Percentiles rank a stretch among this genome's conserved stretches.
Conservation (phyloP, 1,140 invertebrate genomes). For the Phymorhynchus buccinoides region DNA sequence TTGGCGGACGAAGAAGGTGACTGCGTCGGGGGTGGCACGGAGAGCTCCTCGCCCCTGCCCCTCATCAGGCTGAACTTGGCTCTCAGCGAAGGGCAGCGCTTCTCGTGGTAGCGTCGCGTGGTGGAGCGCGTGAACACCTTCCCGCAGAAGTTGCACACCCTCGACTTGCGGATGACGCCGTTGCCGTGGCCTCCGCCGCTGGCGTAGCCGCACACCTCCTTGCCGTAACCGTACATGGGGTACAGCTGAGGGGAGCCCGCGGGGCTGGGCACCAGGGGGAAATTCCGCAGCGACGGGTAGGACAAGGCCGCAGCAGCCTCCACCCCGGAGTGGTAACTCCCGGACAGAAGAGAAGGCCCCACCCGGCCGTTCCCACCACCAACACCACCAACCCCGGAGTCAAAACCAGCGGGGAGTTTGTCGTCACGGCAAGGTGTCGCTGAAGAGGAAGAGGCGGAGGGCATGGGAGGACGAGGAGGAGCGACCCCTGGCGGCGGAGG, state of each 20-base stretch:
- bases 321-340: not conserved
- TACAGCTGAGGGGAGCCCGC: no score
- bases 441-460: not conserved
- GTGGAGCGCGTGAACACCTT: conserved; percentile 70
- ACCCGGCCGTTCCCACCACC: not conserved
- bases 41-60: not conserved
- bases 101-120: conserved; percentile 69
- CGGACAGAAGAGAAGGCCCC: not conserved
- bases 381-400: not conserved
- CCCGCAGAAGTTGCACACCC: conserved; percentile 67
- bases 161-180: conserved; percentile 67
- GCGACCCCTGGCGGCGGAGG: not conserved
- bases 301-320: conserved; percentile 26
- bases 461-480: not conserved
- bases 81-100: conserved; percentile 62
- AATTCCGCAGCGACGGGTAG: conserved; percentile 55
- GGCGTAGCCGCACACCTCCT: conserved; percentile 67
- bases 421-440: not conserved
- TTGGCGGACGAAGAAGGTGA: not conserved
- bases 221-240: conserved; percentile 65
- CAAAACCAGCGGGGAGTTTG: not conserved
- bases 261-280: conserved; percentile 61
- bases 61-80: conserved; percentile 59
- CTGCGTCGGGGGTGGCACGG: not conserved
- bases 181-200: no score